Conservation (phyloP, 2,888 invertebrate species). For the Caenorhabditis becei region DNA sequence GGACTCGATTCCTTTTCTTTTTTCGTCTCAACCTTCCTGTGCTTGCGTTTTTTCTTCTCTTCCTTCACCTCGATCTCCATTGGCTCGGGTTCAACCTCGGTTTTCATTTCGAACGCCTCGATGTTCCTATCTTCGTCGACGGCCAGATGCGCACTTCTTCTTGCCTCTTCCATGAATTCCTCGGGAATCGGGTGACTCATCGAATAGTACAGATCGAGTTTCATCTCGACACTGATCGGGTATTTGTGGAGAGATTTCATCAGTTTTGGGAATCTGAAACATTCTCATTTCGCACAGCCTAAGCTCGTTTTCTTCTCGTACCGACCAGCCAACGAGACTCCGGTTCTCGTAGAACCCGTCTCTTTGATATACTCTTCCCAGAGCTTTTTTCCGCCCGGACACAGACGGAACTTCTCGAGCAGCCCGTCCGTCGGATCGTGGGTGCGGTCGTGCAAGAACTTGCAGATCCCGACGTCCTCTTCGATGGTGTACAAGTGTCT, state of each 20-base stretch:
- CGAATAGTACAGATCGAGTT: constrained; percentile 30
- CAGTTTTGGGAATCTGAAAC: constrained; percentile 6
- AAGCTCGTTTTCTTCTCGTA: background rate
- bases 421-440: constrained; percentile 18
- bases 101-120: constrained; percentile 38
- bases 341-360: constrained; percentile 2
- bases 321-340: background rate
- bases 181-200: constrained; percentile 10
- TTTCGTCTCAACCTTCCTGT: background rate
- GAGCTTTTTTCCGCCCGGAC: background rate
- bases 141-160: background rate
- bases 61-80: background rate
- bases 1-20: background rate
- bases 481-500: background rate
- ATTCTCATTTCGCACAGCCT: background rate
- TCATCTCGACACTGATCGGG: constrained; percentile 24
- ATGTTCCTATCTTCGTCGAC: constrained; percentile 8
- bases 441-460: constrained; percentile 24
- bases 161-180: constrained; percentile 4
- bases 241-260: constrained; percentile 5
- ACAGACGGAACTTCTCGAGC: constrained; percentile 20
- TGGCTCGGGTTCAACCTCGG: constrained; percentile 4
- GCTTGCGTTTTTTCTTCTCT: background rate
- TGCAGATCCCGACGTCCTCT: constrained; percentile 8
- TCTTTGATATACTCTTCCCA: constrained; percentile 21